Evolutionary conservation across 2,888 invertebrate species (phyloP).

Genomic region (Lasioglossum villosulum): DNA sequence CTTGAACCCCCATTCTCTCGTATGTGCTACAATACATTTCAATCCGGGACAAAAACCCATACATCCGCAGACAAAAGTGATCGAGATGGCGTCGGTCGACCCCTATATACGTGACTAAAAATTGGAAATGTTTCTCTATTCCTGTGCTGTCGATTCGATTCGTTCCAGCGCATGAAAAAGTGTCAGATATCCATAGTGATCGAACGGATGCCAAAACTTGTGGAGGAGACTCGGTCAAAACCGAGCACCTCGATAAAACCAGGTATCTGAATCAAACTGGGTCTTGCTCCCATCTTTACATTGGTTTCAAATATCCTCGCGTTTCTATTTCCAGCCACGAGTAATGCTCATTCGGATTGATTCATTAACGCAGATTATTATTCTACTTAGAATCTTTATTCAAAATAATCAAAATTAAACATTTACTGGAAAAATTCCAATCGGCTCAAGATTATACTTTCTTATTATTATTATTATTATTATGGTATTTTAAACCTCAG

Average conservation of each 20-base stretch:
- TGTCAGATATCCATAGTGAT: constrained; percentile 34
- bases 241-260: constrained; percentile 1
- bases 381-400: not conserved
- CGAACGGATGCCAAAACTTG: constrained; percentile 35
- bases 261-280: not conserved
- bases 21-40: not conserved
- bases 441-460: too few species aligned
- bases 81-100: not conserved
- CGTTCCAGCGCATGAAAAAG: constrained; percentile 14
- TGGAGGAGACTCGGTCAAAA: constrained; percentile 43
- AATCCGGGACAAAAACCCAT: not conserved
- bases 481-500: too few species aligned
- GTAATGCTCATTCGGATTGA: not conserved
- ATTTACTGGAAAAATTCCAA: too few species aligned
- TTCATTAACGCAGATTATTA: not conserved
- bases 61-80: not conserved
- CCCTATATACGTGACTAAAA: not conserved
- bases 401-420: not conserved
- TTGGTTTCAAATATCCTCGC: not conserved
- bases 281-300: not conserved
- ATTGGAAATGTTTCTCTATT: constrained; percentile 21
- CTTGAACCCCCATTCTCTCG: not conserved
- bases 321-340: not conserved
- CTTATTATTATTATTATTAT: too few species aligned
- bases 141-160: not conserved